Percentiles rank a stretch among this genome's conserved stretches.
phyloP scores from a whole-genome alignment of 2,797 vertebrate genomes.

The Tauraco hartlaubi region DNA sequence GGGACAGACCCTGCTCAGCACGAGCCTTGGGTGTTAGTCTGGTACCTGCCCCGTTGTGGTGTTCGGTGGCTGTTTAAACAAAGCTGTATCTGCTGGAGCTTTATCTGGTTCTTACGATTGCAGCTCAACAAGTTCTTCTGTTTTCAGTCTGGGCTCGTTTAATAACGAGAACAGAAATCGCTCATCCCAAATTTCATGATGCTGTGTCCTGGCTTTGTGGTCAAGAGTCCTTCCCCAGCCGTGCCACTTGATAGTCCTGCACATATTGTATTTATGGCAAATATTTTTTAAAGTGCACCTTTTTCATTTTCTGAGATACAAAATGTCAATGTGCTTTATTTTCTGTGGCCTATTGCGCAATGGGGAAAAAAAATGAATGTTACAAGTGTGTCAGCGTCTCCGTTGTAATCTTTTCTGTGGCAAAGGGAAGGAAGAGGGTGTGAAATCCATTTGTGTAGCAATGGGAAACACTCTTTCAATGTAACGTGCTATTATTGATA shows the following conservation, averaged over 20 bases:
- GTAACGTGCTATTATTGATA: slow-evolving; percentile 37
- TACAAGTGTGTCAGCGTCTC: background rate
- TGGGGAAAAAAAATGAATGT: slow-evolving; percentile 20
- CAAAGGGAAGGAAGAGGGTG: slow-evolving; percentile 28
- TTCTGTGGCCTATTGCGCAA: slow-evolving; percentile 44
- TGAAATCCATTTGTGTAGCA: slow-evolving; percentile 13
- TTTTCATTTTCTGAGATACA: background rate
- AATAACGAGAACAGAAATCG: background rate
- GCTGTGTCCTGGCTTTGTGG: slow-evolving; percentile 41
- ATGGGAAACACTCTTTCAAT: slow-evolving; percentile 20
- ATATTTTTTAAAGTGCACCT: slow-evolving; percentile 25
- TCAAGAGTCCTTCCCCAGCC: background rate
- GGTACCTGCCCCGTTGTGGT: background rate
- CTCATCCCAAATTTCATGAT: background rate
- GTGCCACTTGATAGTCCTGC: slow-evolving; percentile 22
- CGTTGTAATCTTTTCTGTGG: slow-evolving; percentile 18
- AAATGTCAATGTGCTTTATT: slow-evolving; percentile 49
- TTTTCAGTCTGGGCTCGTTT: background rate
- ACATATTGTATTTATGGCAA: slow-evolving; percentile 30
- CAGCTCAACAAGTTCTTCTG: background rate
- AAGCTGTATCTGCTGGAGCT: background rate
- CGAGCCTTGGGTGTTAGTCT: background rate
- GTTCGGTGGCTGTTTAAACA: background rate
- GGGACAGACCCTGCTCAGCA: background rate
- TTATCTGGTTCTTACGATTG: background rate